Base-by-base conservation (phyloP, 2,797 vertebrate species). In the Gadopsis marmoratus region DNA sequence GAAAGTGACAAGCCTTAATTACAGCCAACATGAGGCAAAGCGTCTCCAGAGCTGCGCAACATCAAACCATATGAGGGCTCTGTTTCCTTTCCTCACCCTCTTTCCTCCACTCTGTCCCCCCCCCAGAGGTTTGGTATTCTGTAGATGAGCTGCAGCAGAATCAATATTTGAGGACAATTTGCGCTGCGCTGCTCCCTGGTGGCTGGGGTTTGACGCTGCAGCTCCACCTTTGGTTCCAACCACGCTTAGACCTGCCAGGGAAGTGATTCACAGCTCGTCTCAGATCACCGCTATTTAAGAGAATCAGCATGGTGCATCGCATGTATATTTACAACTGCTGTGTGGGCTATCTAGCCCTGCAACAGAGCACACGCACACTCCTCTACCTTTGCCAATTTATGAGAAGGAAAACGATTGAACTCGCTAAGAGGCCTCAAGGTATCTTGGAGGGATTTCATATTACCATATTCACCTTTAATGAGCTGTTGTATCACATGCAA, bases 121-220 rank as follows among this genome's bases (percentile, higher is more conserved):
- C 78, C 56, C 67, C 14, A 69, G 90, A 91, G 89, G 77, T 73
- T 87, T 76, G 8, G 31, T 86, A 87, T 88, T 88, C 81, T 81
- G 85, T 77, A 85, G 90, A 89, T 90, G 89, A 91, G 88, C 83
- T 88, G 88, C 91, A 85, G 76, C 85, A 93, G 77, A 93, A 93
- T 94, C 90, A 90, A 94, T 94, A 93, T 93, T 93, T 91, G 91
- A 94, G 90, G 89, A 93, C 91, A 90, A 86, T 93, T 92, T 91
- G 90, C 76, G 26, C 84, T 55, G 67, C 78, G 62, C 69, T 64
- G 87, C 90, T 95, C 92, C 90, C 90, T 82, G 55, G 89, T 91
- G 93, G 89, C 86, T 51, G 64, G 64, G 66, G 85, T 88, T 78
- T 83, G 85, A 81, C 2, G 74, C 88, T 92, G 85, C 86, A 87